Conservation (phyloP, 2,113 vertebrate genomes). For the Epinephelus moara region DNA sequence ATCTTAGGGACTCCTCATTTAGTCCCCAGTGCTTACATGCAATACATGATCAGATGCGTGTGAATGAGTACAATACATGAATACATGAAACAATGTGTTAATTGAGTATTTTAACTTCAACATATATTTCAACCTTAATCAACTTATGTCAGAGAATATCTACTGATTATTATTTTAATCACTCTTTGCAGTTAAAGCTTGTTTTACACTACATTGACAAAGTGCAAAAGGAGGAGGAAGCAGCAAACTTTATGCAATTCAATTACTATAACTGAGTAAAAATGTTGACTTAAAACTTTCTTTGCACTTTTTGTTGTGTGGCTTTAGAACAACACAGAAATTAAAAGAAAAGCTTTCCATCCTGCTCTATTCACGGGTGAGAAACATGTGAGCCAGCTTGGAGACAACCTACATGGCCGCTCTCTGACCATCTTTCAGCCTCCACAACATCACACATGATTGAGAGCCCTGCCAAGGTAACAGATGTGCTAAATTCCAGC, state of each 20-base stretch:
- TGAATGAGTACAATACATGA: too few relatives aligned
- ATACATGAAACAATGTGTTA: too few relatives aligned
- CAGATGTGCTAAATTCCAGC: slow-evolving; percentile 81
- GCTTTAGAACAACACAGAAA: not conserved
- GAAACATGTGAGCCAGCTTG: slow-evolving; percentile 42
- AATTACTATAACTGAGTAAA: not conserved
- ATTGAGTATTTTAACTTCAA: too few relatives aligned
- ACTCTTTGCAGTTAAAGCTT: too few relatives aligned
- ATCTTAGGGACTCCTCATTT: too few relatives aligned
- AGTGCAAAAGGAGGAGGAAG: not conserved
- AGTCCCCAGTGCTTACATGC: too few relatives aligned
- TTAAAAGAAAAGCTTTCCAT: not conserved
- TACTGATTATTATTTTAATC: too few relatives aligned
- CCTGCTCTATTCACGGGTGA: slow-evolving; percentile 12
- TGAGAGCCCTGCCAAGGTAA: slow-evolving; percentile 71
- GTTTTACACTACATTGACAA: not conserved
- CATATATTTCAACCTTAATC: too few relatives aligned
- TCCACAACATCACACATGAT: slow-evolving; percentile 66
- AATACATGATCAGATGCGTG: too few relatives aligned
- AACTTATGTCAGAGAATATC: too few relatives aligned
- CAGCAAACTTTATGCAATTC: not conserved
- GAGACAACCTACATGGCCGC: slow-evolving; percentile 33
- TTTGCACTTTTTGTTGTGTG: not conserved
- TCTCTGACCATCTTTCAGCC: slow-evolving; percentile 51
- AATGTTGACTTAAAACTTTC: not conserved